These are phyloP conservation scores for Electrona antarctica DNA, from an alignment of 2,113 vertebrate species.

Conservation along the genomic window DNA sequence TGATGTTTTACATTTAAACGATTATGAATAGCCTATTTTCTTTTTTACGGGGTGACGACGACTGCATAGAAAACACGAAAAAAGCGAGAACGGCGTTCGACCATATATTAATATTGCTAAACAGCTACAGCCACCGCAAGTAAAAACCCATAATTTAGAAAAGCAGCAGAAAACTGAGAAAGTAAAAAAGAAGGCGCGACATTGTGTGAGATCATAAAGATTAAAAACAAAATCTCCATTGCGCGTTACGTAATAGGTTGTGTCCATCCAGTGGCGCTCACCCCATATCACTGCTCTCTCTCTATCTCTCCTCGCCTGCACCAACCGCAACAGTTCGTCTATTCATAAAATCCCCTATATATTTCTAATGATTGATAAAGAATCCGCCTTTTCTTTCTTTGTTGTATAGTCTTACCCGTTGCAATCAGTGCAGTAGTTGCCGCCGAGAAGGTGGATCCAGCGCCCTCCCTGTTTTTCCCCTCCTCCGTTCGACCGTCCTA, in stretches of 20 bases:
- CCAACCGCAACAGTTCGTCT: slow-evolving; percentile 15
- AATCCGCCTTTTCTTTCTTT: slow-evolving; percentile 15
- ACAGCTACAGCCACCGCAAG: not conserved
- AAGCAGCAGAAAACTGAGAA: not conserved
- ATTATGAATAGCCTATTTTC: not conserved
- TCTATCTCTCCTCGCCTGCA: slow-evolving; percentile 27
- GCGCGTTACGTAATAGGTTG: slow-evolving; percentile 60
- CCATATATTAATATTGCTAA: too few species aligned
- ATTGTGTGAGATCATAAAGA: not conserved
- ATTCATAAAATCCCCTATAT: slow-evolving; percentile 26
- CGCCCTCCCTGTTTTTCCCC: slow-evolving; percentile 60
- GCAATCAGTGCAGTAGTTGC: slow-evolving; percentile 20
- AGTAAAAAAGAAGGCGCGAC: not conserved
- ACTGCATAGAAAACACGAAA: slow-evolving; percentile 7
- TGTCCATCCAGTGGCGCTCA: slow-evolving; percentile 58
- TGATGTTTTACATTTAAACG: not conserved
- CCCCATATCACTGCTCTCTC: slow-evolving; percentile 73
- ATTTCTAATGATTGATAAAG: slow-evolving; percentile 30
- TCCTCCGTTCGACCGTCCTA: slow-evolving; percentile 55
- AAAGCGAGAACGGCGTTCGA: slow-evolving; percentile 34
- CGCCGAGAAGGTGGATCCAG: slow-evolving; percentile 53
- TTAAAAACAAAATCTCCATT: not conserved
- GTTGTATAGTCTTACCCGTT: slow-evolving; percentile 69
- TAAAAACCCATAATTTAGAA: not conserved
- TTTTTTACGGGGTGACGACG: slow-evolving; percentile 3